Evolutionary conservation across 2,113 vertebrate species (phyloP), one percentile per base, ranked within the genome.

Genomic region (Tragelaphus buxtoni): DNA sequence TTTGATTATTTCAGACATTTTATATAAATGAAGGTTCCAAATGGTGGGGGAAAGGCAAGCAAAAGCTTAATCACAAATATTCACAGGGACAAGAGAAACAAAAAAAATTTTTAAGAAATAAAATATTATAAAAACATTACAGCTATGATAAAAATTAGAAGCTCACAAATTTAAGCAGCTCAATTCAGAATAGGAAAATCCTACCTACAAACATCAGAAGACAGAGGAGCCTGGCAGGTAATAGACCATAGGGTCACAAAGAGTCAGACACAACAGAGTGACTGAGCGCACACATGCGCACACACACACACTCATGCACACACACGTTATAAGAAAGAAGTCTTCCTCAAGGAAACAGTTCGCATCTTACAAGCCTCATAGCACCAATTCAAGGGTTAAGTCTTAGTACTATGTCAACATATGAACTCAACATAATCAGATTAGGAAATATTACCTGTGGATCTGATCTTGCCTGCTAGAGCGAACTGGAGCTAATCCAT

Each of bases 381-480:
- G 35, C 47, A 53, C 42, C 91, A 91, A 96, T 24, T 30, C n/a
- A 96, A 94, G 11, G n/a, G 8, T 35, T 80, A 86, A 93, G 20
- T 49, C 35, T 94, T 93, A 97, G 93, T 82, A 86, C 13, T 76
- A 65, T 22, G 4, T 81, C 26, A 94, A 17, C 69, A 35, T 89
- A 5, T 84, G 14, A 91, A 77, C 55, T 20, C 55, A 92, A 95
- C 51, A 87, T n/a, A 97, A 90, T 65, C 32, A 88, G 17, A 92
- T 77, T 58, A 79, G 6, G 22, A 95, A 97, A 96, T 96, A 83
- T 98, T 98, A 99, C 99, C 99, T 99, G 98, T 99, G 99, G 98
- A 99, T 99, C 98, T 99, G 99, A 98, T 99, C 99, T 98, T 99
- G 99, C 98, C 99, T 99, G 97, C 99, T 99, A 89, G 99, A 99